Evolutionary conservation across 2,888 invertebrate genomes (phyloP).

Genomic region (Drosophila tanythrix): DNA sequence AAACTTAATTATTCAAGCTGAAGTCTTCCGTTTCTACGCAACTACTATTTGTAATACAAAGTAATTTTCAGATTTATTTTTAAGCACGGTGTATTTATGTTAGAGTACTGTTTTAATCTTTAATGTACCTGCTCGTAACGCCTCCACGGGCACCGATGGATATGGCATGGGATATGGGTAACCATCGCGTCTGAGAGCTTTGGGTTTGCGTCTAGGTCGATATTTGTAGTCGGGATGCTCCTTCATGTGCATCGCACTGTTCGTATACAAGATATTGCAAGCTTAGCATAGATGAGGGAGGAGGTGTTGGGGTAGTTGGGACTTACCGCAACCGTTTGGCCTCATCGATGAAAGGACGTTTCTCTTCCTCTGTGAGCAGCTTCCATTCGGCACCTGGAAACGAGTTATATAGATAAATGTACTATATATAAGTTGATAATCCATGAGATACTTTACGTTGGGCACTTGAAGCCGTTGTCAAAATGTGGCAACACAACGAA

Average conservation of each 20-base stretch:
- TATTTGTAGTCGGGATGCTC: conserved; percentile 98
- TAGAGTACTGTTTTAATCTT: neutral
- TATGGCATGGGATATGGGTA: conserved; percentile 97
- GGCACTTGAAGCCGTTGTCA: conserved; percentile 53
- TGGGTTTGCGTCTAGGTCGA: conserved; percentile 94
- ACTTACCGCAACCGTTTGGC: conserved; percentile 92
- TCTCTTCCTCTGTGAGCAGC: conserved; percentile 95
- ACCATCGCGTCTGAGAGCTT: conserved; percentile 94
- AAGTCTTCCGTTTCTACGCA: neutral
- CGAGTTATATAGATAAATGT: conserved; percentile 18
- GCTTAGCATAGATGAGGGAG: neutral
- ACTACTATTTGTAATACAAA: neutral
- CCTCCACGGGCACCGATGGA: conserved; percentile 95
- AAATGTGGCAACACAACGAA: conserved; percentile 61
- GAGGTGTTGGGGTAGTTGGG: neutral
- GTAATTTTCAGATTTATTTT: neutral
- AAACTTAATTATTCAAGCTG: neutral
- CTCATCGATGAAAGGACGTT: conserved; percentile 98
- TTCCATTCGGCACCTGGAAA: conserved; percentile 96
- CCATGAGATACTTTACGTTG: conserved; percentile 62
- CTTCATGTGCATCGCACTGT: conserved; percentile 96
- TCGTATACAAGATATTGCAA: conserved; percentile 25
- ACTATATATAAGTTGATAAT: conserved; percentile 52
- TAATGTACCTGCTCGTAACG: conserved; percentile 93
- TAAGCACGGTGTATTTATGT: neutral